Evolutionary conservation across 2,888 invertebrate genomes (phyloP), one percentile per base, ranked within the genome.

Genomic region (Oscheius sp.): DNA sequence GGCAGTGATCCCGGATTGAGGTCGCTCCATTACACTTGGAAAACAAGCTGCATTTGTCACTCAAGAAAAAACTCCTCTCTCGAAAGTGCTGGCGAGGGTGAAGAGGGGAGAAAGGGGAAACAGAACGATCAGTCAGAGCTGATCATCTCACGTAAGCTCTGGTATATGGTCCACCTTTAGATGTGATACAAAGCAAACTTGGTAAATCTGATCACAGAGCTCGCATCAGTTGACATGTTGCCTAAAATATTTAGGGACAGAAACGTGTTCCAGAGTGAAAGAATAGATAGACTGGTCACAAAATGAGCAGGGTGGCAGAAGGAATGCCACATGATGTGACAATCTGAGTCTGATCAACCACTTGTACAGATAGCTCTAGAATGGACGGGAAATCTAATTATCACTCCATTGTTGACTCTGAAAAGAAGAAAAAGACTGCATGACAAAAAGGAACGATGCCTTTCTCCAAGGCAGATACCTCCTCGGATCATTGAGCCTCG

Each of bases 21-120:
- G 37, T 60, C 35, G n/a, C 55, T 48, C 29, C 68, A 68, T 68
- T 68, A 68, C 68, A 68, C 68, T 55, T 35, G 2, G 55, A 68
- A 68, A 68, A 68, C 68, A 68, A 68, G 68, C 68, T 42, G 68
- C 68, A 68, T 55, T 68, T 68, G 68, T 68, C 68, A 68, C 68
- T 68, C 68, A 55, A 11, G 29, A 68, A 68, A 66, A 68, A 68
- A 42, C 11, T 21, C 21, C 21, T 21, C 21, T 42, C 42, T 42
- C 42, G 42, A 7, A 42, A 42, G 42, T 42, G 42, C 42, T 42
- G 42, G 4, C 42, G 42, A 42, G 42, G 62, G 62, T 21, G 35
- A 57, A 7, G 29, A 13, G 29, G 32, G 7, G 42, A 42, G 7
- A 3, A 42, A 42, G 4, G 42, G 42, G 42, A 33, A 62, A 42